phyloP scores from a whole-genome alignment of 2,888 invertebrate genomes.

The Bibio marci region DNA sequence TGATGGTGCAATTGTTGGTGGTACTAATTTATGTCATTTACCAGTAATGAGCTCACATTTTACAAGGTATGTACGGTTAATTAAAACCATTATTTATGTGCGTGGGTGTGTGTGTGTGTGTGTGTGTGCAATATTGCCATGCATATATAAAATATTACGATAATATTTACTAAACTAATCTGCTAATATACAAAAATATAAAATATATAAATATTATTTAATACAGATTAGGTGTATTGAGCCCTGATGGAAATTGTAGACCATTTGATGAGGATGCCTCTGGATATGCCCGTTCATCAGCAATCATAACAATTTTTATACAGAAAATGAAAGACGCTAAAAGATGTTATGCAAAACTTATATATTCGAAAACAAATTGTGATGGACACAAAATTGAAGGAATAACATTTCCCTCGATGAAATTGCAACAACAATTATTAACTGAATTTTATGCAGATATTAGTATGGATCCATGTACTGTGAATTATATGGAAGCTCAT shows the following conservation, averaged over 20 bases:
- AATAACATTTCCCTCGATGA: too few species aligned
- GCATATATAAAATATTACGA: too few species aligned
- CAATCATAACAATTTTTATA: slow-evolving; percentile 68
- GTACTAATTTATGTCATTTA: slow-evolving; percentile 69
- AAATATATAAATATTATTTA: too few species aligned
- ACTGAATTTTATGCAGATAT: slow-evolving; percentile 51
- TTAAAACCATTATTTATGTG: too few species aligned
- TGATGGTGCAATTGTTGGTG: slow-evolving; percentile 80
- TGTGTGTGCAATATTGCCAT: too few species aligned
- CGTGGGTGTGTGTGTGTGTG: too few species aligned
- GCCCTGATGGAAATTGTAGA: slow-evolving; percentile 73
- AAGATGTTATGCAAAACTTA: slow-evolving; percentile 46
- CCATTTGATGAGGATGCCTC: slow-evolving; percentile 73
- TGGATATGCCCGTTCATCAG: slow-evolving; percentile 74
- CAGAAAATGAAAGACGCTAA: slow-evolving; percentile 45
- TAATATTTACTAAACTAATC: too few species aligned
- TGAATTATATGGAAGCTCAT: slow-evolving; percentile 77
- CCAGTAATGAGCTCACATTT: slow-evolving; percentile 83
- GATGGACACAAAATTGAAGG: slow-evolving; percentile 60
- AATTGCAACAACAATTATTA: slow-evolving; percentile 42
- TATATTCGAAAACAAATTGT: slow-evolving; percentile 66
- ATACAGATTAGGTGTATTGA: slow-evolving; percentile 55
- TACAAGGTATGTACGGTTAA: too few species aligned
- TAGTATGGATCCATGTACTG: slow-evolving; percentile 44
- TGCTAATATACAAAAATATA: too few species aligned